Conservation (phyloP, 2,113 vertebrate species). For the Nibea coibor region DNA sequence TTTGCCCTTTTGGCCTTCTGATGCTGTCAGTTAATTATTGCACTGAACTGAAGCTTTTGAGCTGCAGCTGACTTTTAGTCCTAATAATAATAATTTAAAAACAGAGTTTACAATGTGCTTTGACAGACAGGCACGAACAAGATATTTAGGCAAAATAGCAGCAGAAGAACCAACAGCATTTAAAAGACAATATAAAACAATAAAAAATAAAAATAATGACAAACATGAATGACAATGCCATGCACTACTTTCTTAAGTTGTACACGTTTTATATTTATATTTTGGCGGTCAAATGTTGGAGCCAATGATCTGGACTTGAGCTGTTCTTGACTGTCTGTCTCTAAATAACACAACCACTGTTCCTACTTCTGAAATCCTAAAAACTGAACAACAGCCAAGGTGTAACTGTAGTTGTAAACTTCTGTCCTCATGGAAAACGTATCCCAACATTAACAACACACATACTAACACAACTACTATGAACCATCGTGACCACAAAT, state of each 20-base stretch:
- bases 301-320: too few relatives aligned
- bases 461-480: background rate
- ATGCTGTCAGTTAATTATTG: background rate
- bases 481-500: background rate
- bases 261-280: too few relatives aligned
- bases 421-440: background rate
- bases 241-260: background rate
- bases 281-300: too few relatives aligned
- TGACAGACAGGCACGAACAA: too few relatives aligned
- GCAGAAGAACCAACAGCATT: too few relatives aligned
- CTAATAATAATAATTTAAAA: too few relatives aligned
- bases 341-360: background rate
- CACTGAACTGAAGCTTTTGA: background rate
- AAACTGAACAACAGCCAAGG: background rate
- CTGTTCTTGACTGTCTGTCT: background rate
- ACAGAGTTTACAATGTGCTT: too few relatives aligned
- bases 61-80: too few relatives aligned
- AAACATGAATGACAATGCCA: background rate
- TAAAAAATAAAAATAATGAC: too few relatives aligned
- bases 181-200: too few relatives aligned
- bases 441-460: background rate
- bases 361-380: background rate
- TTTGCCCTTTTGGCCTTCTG: too few relatives aligned
- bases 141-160: too few relatives aligned
- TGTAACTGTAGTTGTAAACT: background rate